Evolutionary conservation across 2,113 vertebrate species (phyloP).

Genomic region (Arenaria interpres): DNA sequence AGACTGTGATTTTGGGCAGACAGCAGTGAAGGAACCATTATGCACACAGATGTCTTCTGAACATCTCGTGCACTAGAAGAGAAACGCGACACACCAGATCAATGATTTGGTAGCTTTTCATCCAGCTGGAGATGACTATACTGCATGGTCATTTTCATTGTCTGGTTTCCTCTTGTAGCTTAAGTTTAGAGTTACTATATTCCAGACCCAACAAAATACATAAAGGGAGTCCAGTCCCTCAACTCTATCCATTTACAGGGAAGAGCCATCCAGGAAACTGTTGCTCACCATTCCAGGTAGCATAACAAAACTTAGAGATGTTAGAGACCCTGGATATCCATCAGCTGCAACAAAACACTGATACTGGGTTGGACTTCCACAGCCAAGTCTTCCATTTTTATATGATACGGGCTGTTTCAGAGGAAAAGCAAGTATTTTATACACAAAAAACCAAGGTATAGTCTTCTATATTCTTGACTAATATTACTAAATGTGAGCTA

Average conservation of each 20-base stretch:
- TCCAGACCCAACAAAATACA: neutral
- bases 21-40: neutral
- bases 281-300: neutral
- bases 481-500: neutral
- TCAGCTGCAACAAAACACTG: neutral
- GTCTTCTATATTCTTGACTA: neutral
- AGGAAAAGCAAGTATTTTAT: neutral
- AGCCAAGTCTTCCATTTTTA: neutral
- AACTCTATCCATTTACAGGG: neutral
- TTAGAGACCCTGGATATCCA: neutral
- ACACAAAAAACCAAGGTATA: neutral
- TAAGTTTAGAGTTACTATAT: neutral
- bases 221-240: neutral
- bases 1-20: neutral
- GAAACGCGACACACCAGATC: neutral
- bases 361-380: neutral
- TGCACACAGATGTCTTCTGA: neutral
- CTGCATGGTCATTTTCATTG: neutral
- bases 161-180: neutral
- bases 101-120: neutral
- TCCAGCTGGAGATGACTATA: neutral
- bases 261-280: neutral
- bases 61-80: accelerated
- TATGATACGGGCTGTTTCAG: neutral
- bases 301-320: neutral